Evolutionary conservation across 2,113 vertebrate species (phyloP), one percentile per base, ranked within the genome.

Genomic region (Corythaixoides concolor): DNA sequence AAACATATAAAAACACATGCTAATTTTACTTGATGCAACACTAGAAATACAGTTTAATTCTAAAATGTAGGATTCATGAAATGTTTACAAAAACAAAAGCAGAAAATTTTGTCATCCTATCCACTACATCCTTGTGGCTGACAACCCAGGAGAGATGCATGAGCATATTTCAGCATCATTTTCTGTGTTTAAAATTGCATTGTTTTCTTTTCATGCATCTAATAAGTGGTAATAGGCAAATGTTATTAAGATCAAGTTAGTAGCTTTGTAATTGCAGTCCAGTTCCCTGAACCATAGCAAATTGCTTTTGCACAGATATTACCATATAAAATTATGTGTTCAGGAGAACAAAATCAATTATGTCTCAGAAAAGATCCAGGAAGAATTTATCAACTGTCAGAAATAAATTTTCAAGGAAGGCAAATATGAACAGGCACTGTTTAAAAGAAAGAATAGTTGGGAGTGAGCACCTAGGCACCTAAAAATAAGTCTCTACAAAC

Each of bases 201-300:
- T 94, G 78, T 83, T 94, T 97, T 95, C 89, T 81, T 96, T 96
- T 95, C 95, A 93, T 47, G 90, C 82, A 93, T 94, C 93, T 89
- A 94, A 66, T 76, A 93, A 80, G 76, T 52, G 35, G 53, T 79
- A 95, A 95, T 41, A 95, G 72, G 77, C 86, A 96, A 98, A 96
- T 50, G 86, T 80, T 97, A 95, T 90, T 96, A 97, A 94, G 92
- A 97, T 94, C 96, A 98, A 91, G 95, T 97, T 96, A 96, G 95
- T 55, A 94, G 88, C 58, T 96, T 91, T 92, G 41, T 95, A 97
- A 96, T 90, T 94, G 68, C 76, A 96, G 95, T 75, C 77, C 96
- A 95, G 88, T 88, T 91, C 79, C 50, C 56, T 94, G 94, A 96
- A 97, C 83, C 87, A 90, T 6, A 79, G 69, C 75, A 97, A 97